These are phyloP conservation scores for Dasysyrphus tricinctus DNA, from an alignment of 2,888 invertebrate species.

Conservation along the genomic window DNA sequence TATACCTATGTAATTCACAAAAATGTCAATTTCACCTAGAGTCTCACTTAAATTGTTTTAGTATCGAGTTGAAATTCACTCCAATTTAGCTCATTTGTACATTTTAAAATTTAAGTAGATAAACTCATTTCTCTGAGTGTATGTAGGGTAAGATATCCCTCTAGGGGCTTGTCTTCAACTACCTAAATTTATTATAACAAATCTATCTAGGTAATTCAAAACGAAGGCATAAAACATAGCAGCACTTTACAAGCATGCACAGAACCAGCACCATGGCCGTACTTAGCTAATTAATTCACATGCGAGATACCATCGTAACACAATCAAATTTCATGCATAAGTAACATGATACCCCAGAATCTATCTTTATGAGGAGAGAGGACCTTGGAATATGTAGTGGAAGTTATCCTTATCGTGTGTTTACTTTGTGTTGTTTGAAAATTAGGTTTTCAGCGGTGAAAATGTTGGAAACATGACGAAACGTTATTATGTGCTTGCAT, in stretches of 20 bases:
- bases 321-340: slow-evolving; percentile 65
- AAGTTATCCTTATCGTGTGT: slow-evolving; percentile 50
- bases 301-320: slow-evolving; percentile 64
- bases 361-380: background rate
- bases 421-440: slow-evolving; percentile 39
- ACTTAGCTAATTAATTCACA: slow-evolving; percentile 72
- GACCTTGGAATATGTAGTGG: background rate
- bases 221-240: slow-evolving; percentile 45
- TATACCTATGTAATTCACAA: too few relatives aligned
- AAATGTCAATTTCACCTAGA: too few relatives aligned
- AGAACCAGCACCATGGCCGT: slow-evolving; percentile 10
- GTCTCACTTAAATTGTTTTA: too few relatives aligned
- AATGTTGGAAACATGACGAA: slow-evolving; percentile 5
- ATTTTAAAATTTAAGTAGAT: too few relatives aligned
- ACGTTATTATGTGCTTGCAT: slow-evolving; percentile 53
- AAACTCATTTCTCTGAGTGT: slow-evolving; percentile 12
- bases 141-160: background rate
- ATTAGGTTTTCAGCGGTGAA: slow-evolving; percentile 40
- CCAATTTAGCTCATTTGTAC: too few relatives aligned
- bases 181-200: slow-evolving; percentile 22
- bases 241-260: background rate
- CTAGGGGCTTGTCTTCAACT: slow-evolving; percentile 28
- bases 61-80: too few relatives aligned
- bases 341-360: slow-evolving; percentile 43
- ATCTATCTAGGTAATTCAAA: slow-evolving; percentile 45